These are phyloP conservation scores for Spialia ferax DNA, from an alignment of 2,888 invertebrate genomes.

Conservation along the genomic window DNA sequence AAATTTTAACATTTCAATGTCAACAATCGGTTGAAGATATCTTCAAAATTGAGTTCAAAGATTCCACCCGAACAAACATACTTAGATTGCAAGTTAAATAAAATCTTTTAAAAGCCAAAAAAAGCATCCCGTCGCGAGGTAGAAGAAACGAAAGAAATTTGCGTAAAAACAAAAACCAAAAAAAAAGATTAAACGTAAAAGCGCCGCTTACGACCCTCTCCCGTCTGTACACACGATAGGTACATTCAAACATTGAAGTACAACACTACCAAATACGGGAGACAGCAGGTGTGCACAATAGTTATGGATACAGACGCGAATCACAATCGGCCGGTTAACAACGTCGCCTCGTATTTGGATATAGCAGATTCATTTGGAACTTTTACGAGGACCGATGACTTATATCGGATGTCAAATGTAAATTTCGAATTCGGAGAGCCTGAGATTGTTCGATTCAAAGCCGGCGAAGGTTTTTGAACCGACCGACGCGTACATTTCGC, in stretches of 20 bases:
- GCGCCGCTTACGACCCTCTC: slow-evolving; percentile 39
- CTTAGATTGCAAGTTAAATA: no score
- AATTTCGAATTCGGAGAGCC: slow-evolving; percentile 42
- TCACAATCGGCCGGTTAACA: slow-evolving; percentile 46
- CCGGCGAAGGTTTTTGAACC: slow-evolving; percentile 25
- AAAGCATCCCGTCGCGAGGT: neutral
- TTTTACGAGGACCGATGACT: slow-evolving; percentile 47
- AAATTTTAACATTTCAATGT: no score
- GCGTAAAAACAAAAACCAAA: slow-evolving; percentile 28
- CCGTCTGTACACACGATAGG: slow-evolving; percentile 29
- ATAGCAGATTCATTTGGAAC: slow-evolving; percentile 41
- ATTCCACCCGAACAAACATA: no score
- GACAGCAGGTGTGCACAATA: slow-evolving; percentile 55
- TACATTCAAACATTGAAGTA: slow-evolving; percentile 47
- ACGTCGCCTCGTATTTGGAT: slow-evolving; percentile 37
- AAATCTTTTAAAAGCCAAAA: no score
- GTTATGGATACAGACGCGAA: slow-evolving; percentile 49
- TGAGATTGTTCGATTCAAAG: slow-evolving; percentile 38
- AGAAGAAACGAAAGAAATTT: slow-evolving; percentile 9
- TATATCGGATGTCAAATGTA: slow-evolving; percentile 42
- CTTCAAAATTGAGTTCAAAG: no score
- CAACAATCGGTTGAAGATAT: no score
- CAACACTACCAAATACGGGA: slow-evolving; percentile 56
- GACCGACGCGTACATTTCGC: slow-evolving; percentile 8
- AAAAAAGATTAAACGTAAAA: slow-evolving; percentile 30